These are phyloP conservation scores for Glaucopsyche alexis DNA, from an alignment of 2,888 invertebrate genomes.

Conservation along the genomic window DNA sequence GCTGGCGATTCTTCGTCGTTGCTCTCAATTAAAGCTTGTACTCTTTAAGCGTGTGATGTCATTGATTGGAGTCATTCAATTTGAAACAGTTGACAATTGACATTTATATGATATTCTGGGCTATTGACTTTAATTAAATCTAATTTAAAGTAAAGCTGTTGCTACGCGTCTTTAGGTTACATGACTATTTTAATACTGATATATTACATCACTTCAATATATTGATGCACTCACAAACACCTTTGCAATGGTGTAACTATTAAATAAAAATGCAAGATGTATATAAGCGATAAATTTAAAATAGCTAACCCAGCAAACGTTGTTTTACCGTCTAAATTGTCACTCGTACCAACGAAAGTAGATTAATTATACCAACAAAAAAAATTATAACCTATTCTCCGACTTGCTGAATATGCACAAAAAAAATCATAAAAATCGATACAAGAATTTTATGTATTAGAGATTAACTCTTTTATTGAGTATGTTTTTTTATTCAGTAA, in stretches of 20 bases:
- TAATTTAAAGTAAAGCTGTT: background rate
- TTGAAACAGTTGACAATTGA: slow-evolving; percentile 46
- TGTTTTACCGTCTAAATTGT: too few species aligned
- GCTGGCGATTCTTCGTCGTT: slow-evolving; percentile 49
- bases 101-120: slow-evolving; percentile 35
- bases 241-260: background rate
- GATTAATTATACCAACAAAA: too few species aligned
- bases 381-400: too few species aligned
- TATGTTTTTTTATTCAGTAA: too few species aligned
- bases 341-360: too few species aligned
- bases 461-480: too few species aligned
- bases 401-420: too few species aligned
- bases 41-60: slow-evolving; percentile 69
- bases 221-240: background rate
- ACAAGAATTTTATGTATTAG: too few species aligned
- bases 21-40: slow-evolving; percentile 66
- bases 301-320: too few species aligned
- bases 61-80: slow-evolving; percentile 58
- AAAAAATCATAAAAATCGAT: too few species aligned
- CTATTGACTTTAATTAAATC: background rate
- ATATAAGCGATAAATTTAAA: background rate
- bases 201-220: background rate
- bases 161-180: background rate
- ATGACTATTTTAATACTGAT: background rate
- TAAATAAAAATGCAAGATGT: background rate